Evolutionary conservation across 2,888 invertebrate genomes (phyloP).

Genomic region (Oscheius sp.): DNA sequence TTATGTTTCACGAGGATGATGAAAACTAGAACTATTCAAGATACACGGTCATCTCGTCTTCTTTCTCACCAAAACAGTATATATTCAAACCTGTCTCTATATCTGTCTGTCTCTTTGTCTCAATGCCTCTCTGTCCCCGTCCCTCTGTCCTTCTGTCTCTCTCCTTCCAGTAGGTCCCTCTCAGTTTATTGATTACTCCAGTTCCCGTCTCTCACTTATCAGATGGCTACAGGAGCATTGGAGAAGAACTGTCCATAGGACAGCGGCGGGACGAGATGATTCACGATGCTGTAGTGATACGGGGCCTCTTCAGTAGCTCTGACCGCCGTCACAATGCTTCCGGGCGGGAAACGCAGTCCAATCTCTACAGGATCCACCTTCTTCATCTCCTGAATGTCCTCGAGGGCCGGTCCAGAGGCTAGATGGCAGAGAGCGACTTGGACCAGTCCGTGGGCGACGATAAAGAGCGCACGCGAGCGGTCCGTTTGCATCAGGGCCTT

Average conservation of each 20-base stretch:
- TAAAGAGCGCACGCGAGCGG: slow-evolving; percentile 17
- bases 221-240: slow-evolving; percentile 10
- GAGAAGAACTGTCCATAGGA: slow-evolving; percentile 32
- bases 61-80: too few species aligned
- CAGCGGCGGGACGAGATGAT: slow-evolving; percentile 34
- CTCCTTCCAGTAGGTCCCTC: too few species aligned
- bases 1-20: too few species aligned
- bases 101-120: too few species aligned
- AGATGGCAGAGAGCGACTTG: neutral
- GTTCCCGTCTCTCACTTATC: too few species aligned
- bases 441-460: slow-evolving; percentile 31
- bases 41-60: too few species aligned
- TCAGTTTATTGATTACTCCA: too few species aligned
- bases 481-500: neutral
- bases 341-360: slow-evolving; percentile 35
- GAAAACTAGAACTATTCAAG: too few species aligned
- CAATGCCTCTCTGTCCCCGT: too few species aligned
- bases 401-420: neutral
- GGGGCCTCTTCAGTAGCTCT: slow-evolving; percentile 10
- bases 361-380: slow-evolving; percentile 8
- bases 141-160: too few species aligned
- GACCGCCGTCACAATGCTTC: slow-evolving; percentile 28
- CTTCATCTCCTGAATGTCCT: slow-evolving; percentile 3
- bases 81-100: too few species aligned
- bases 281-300: slow-evolving; percentile 16